phyloP scores from a whole-genome alignment of 2,888 invertebrate genomes.

The Tenodera sinensis region DNA sequence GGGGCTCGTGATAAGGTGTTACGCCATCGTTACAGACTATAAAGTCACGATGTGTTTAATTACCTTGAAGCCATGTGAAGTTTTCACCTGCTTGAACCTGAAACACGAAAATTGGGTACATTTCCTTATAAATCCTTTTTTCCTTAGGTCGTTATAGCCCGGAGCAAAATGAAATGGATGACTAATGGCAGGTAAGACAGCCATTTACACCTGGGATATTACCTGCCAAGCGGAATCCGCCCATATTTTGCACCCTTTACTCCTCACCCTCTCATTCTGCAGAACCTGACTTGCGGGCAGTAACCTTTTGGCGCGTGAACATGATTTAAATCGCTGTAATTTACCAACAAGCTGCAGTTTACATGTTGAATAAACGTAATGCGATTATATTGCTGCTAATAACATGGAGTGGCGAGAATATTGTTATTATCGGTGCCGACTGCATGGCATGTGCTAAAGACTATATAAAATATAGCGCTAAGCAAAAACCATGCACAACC shows the following conservation, averaged over 20 bases:
- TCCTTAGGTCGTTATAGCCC: not conserved
- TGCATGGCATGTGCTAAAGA: not conserved
- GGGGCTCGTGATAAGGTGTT: not conserved
- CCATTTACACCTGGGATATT: not conserved
- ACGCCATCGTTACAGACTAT: not conserved
- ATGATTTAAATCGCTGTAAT: not conserved
- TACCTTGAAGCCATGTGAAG: not conserved
- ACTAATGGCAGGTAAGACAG: not conserved
- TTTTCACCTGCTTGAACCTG: not conserved
- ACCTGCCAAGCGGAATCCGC: not conserved
- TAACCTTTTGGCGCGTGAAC: not conserved
- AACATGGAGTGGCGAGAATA: not conserved
- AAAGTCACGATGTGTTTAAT: not conserved
- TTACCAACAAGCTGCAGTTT: not conserved
- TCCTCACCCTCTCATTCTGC: not conserved
- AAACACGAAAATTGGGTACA: not conserved
- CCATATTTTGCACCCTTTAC: slow-evolving; percentile 3
- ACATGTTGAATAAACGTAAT: not conserved
- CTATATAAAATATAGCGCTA: not conserved
- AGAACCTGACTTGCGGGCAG: not conserved
- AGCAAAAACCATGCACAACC: not conserved
- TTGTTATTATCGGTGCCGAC: not conserved
- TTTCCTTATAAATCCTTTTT: not conserved
- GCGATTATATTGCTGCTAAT: not conserved
- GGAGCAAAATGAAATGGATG: not conserved